Evolutionary conservation across 2,113 vertebrate genomes (phyloP).

Genomic region (Hipposideros armiger): DNA sequence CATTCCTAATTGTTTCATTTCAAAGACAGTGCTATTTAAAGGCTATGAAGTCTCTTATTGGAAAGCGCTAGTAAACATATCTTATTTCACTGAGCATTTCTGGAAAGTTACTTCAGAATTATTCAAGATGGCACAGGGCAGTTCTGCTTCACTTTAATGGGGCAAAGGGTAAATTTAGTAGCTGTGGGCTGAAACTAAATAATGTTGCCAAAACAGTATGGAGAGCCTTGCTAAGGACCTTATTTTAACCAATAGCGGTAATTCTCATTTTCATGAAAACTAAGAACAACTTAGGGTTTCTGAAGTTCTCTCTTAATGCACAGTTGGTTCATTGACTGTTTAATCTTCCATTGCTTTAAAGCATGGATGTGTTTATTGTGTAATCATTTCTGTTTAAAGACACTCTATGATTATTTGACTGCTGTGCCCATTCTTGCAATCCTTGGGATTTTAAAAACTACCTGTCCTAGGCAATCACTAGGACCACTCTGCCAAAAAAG

Average conservation of each 20-base stretch:
- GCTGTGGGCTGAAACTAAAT: background rate
- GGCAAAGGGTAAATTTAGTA: background rate
- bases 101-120: constrained; percentile 51
- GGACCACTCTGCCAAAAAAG: constrained; percentile 45
- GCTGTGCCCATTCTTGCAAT: background rate
- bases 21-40: constrained; percentile 51
- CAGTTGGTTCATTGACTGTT: constrained; percentile 6
- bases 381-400: constrained; percentile 67
- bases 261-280: background rate
- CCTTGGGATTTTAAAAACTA: constrained; percentile 48
- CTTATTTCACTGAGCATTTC: background rate
- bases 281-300: constrained; percentile 16
- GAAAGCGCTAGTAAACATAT: constrained; percentile 25
- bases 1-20: background rate
- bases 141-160: background rate
- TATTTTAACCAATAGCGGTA: background rate
- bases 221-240: background rate
- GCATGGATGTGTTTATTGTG: constrained; percentile 56
- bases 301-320: background rate
- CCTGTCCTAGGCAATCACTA: background rate
- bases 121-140: background rate
- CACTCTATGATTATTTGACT: constrained; percentile 59
- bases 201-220: background rate
- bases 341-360: constrained; percentile 55
- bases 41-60: background rate